Evolutionary conservation across 2,888 invertebrate genomes (phyloP).

Genomic region (Eupelmus urozonus): DNA sequence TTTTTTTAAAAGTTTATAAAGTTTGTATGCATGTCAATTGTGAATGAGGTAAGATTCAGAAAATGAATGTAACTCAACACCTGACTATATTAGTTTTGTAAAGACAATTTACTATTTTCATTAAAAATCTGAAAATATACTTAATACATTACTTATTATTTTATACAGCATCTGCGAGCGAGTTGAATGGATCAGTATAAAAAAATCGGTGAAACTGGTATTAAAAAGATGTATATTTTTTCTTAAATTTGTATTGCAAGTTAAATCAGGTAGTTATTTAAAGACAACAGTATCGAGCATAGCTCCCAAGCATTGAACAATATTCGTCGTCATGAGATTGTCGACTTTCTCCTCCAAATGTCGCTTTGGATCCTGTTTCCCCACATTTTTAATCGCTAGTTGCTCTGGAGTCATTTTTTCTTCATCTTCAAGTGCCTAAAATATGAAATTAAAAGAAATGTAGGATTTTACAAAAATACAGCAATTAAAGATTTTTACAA

Average conservation of each 20-base stretch:
- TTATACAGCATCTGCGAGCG: slow-evolving; percentile 48
- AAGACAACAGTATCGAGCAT: slow-evolving; percentile 96
- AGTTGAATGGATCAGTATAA: slow-evolving; percentile 57
- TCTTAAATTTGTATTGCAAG: slow-evolving; percentile 58
- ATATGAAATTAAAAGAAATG: slow-evolving; percentile 12
- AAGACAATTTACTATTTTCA: slow-evolving; percentile 66
- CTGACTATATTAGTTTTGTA: slow-evolving; percentile 59
- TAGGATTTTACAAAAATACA: no score
- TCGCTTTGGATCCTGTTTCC: slow-evolving; percentile 98
- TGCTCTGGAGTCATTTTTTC: slow-evolving; percentile 99
- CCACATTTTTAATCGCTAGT: slow-evolving; percentile 99
- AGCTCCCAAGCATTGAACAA: slow-evolving; percentile 97
- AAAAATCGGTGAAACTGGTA: slow-evolving; percentile 52
- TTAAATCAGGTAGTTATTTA: slow-evolving; percentile 80
- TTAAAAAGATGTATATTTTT: slow-evolving; percentile 67
- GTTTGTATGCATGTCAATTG: slow-evolving; percentile 39
- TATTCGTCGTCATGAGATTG: slow-evolving; percentile 96
- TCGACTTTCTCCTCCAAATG: slow-evolving; percentile 99
- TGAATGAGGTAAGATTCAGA: slow-evolving; percentile 41
- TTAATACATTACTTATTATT: slow-evolving; percentile 54
- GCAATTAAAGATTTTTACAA: not conserved
- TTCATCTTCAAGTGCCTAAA: slow-evolving; percentile 95
- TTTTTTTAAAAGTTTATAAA: slow-evolving; percentile 42
- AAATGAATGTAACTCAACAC: slow-evolving; percentile 13
- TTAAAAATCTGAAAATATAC: slow-evolving; percentile 63